Percentiles rank a stretch among this genome's conserved stretches.
Evolutionary conservation across 30 jellyfish, hydroid and myxozoan species (phyloP).

Genomic region (Hydractinia echinata): DNA sequence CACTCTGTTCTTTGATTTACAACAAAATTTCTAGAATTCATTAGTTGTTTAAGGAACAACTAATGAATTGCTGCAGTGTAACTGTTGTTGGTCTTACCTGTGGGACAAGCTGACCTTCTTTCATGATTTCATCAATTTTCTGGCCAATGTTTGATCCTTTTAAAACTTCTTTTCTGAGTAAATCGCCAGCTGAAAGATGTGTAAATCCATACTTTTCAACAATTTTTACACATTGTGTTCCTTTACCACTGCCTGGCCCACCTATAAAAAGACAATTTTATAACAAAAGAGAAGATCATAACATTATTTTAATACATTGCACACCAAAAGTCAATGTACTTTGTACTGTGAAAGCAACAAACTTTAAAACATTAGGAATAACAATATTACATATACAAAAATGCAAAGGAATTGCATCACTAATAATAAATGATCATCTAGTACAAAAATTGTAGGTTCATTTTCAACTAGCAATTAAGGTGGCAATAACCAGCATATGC

Average conservation of each 20-base stretch:
- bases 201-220: slow-evolving; percentile 53
- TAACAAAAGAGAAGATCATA: background rate
- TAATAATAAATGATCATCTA: too few relatives aligned
- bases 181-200: slow-evolving; percentile 93
- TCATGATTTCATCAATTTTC: slow-evolving; percentile 48
- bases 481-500: too few relatives aligned
- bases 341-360: too few relatives aligned
- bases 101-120: slow-evolving; percentile 96
- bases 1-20: too few relatives aligned
- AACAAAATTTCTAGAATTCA: too few relatives aligned
- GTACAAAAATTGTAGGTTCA: too few relatives aligned
- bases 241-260: slow-evolving; percentile 99
- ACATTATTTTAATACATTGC: background rate
- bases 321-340: too few relatives aligned
- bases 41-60: too few relatives aligned
- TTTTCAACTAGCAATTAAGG: too few relatives aligned
- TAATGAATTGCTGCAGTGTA: too few relatives aligned
- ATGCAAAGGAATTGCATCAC: background rate
- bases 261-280: slow-evolving; percentile 43
- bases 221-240: slow-evolving; percentile 87
- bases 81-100: slow-evolving; percentile 41
- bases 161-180: slow-evolving; percentile 53
- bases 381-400: too few relatives aligned
- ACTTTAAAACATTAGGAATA: too few relatives aligned
- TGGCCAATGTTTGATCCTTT: slow-evolving; percentile 60